phyloP scores from a whole-genome alignment of 2,888 invertebrate species.

The Macrosiphum euphorbiae region DNA sequence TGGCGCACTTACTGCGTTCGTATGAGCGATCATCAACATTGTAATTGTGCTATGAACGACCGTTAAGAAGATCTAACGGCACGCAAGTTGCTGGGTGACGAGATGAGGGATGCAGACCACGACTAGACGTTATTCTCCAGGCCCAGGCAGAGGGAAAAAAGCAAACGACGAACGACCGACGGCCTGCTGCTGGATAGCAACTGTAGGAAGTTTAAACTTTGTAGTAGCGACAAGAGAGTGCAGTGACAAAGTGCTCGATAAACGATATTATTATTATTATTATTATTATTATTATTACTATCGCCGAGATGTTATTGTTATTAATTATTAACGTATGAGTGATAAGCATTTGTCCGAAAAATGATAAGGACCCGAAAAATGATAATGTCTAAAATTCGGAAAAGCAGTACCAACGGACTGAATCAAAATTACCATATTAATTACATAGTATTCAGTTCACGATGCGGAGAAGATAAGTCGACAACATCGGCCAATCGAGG shows the following conservation, averaged over 20 bases:
- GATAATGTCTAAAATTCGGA: background rate
- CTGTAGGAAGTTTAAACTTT: background rate
- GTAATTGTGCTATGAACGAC: background rate
- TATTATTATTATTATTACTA: background rate
- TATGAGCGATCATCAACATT: conserved; percentile 22
- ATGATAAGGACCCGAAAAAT: background rate
- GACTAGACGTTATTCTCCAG: background rate
- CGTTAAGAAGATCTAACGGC: background rate
- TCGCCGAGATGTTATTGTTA: too few species aligned
- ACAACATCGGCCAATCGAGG: too few species aligned
- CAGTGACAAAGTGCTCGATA: background rate
- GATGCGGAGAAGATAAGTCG: too few species aligned
- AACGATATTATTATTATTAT: background rate
- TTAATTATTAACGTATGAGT: background rate
- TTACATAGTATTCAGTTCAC: too few species aligned
- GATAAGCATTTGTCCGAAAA: background rate
- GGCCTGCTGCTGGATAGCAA: background rate
- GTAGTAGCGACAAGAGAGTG: background rate
- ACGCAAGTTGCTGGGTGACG: background rate
- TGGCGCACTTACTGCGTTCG: conserved; percentile 50
- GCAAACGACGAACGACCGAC: background rate
- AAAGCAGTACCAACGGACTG: too few species aligned
- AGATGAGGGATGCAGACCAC: background rate
- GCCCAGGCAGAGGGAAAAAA: background rate
- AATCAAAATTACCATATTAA: too few species aligned